A percentile compares a stretch with the other conserved stretches of the same genome.
These are phyloP conservation scores for Periphyllus acericola DNA, from an alignment of 2,888 invertebrate species.

Conservation along the genomic window DNA sequence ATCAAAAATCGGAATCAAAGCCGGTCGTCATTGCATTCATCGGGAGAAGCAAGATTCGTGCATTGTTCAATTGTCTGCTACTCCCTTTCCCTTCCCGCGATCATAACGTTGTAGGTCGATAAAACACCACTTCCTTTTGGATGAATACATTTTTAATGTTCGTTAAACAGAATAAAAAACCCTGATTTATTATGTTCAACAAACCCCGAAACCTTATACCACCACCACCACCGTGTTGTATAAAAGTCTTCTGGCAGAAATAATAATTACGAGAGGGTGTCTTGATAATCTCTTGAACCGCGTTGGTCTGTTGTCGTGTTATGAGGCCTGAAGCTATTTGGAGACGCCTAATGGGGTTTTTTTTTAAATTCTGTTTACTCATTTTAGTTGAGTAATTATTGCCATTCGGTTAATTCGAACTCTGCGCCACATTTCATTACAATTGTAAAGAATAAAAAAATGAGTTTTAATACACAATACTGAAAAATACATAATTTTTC, in stretches of 20 bases:
- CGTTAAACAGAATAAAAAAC: conserved; percentile 18
- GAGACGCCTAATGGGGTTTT: conserved; percentile 8
- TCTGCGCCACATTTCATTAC: not conserved
- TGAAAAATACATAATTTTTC: too few relatives aligned
- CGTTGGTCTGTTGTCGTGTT: conserved; percentile 26
- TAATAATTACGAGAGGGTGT: conserved; percentile 36
- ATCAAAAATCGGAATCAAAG: not conserved
- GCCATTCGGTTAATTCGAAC: not conserved
- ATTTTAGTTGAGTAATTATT: not conserved
- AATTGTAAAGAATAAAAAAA: not conserved
- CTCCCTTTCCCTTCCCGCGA: not conserved
- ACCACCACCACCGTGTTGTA: not conserved
- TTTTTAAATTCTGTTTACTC: not conserved
- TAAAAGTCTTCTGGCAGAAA: conserved; percentile 43
- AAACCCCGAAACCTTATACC: conserved; percentile 40
- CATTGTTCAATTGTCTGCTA: not conserved
- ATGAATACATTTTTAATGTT: conserved; percentile 42
- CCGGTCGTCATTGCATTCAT: not conserved
- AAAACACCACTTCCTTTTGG: conserved; percentile 49
- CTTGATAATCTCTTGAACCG: conserved; percentile 43
- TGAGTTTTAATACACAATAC: not conserved
- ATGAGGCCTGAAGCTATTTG: conserved; percentile 9
- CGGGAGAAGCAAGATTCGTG: not conserved
- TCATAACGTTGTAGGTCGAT: conserved; percentile 44
- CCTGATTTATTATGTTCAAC: conserved; percentile 52